A percentile compares a stretch with the other conserved stretches of the same genome.
phyloP scores from a whole-genome alignment of 2,797 vertebrate genomes.

The Psittacula echo region DNA sequence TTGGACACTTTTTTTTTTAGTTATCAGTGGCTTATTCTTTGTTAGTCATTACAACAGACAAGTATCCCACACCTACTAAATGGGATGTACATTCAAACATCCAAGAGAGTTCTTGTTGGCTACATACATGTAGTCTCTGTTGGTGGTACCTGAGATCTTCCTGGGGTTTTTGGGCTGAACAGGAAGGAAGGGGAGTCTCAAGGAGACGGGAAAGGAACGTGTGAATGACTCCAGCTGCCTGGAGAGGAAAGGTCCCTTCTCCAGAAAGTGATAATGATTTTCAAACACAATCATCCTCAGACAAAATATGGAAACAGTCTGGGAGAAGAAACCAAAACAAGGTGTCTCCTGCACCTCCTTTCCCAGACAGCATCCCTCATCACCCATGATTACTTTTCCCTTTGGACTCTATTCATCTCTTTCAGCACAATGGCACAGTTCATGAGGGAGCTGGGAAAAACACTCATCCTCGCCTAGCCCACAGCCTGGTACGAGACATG shows the following conservation, averaged over 20 bases:
- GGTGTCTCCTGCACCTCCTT: slow-evolving; percentile 39
- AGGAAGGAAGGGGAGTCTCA: neutral
- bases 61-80: neutral
- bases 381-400: slow-evolving; percentile 29
- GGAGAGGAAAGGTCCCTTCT: neutral
- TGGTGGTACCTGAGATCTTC: neutral
- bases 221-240: neutral
- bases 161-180: neutral
- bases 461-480: neutral
- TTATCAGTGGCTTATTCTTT: neutral
- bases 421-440: slow-evolving; percentile 26
- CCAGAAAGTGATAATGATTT: neutral
- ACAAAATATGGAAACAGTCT: slow-evolving; percentile 9
- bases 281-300: neutral
- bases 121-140: neutral
- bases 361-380: slow-evolving; percentile 64
- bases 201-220: neutral
- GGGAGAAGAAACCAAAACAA: slow-evolving; percentile 45
- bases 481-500: neutral
- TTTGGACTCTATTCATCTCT: neutral
- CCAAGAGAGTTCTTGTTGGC: neutral
- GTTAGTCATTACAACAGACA: neutral
- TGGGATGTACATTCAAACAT: neutral
- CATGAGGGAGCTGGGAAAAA: neutral
- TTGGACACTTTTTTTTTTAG: neutral